phyloP scores from a whole-genome alignment of 2,888 invertebrate species.

The Dicranocentrus wangi region DNA sequence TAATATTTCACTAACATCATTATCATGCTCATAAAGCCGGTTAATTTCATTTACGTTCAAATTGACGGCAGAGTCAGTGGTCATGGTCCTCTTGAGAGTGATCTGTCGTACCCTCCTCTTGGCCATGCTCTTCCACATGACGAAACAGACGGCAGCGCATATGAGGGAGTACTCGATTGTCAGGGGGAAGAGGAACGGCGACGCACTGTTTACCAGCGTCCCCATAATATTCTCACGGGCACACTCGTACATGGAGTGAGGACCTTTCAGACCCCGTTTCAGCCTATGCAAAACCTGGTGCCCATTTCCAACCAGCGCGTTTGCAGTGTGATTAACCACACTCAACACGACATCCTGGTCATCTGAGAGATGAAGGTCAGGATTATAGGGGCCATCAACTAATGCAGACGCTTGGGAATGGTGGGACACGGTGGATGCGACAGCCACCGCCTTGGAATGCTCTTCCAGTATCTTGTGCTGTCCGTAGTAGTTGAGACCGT shows the following conservation, averaged over 20 bases:
- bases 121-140: slow-evolving; percentile 78
- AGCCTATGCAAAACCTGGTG: slow-evolving; percentile 27
- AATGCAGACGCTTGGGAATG: slow-evolving; percentile 28
- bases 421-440: too few relatives aligned
- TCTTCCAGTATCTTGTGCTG: slow-evolving; percentile 36
- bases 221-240: slow-evolving; percentile 77
- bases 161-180: slow-evolving; percentile 85
- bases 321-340: slow-evolving; percentile 12
- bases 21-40: too few relatives aligned
- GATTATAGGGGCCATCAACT: too few relatives aligned
- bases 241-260: slow-evolving; percentile 74
- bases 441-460: slow-evolving; percentile 34
- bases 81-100: slow-evolving; percentile 57
- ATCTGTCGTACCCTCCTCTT: slow-evolving; percentile 62
- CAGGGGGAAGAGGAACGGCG: slow-evolving; percentile 91
- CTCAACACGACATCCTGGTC: slow-evolving; percentile 21
- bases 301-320: slow-evolving; percentile 17
- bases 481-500: slow-evolving; percentile 53
- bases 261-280: slow-evolving; percentile 67
- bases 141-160: slow-evolving; percentile 89
- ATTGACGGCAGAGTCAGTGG: slow-evolving; percentile 36
- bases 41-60: too few relatives aligned
- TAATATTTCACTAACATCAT: too few relatives aligned
- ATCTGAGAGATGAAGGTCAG: slow-evolving; percentile 7
- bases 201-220: slow-evolving; percentile 80